These are phyloP conservation scores for Musca domestica DNA, from an alignment of 1,140 invertebrate genomes.

Conservation along the genomic window DNA sequence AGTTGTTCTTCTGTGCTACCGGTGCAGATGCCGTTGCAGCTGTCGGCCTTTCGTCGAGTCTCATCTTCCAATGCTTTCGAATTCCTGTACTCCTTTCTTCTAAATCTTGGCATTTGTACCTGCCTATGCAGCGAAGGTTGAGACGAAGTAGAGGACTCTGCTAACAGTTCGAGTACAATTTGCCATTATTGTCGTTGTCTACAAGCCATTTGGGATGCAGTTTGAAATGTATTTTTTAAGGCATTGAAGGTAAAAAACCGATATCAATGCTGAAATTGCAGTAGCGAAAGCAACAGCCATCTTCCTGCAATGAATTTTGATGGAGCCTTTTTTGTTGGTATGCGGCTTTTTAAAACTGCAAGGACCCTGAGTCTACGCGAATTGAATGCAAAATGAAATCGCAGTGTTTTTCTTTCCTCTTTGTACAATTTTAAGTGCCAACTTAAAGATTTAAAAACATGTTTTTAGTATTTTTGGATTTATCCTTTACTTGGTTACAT, in stretches of 20 bases:
- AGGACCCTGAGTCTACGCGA: no score
- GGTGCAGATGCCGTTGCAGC: neutral
- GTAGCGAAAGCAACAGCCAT: neutral
- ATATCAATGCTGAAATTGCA: neutral
- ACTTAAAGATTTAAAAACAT: no score
- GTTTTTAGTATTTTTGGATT: no score
- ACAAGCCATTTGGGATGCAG: conserved; percentile 18
- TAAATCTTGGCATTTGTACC: conserved; percentile 8
- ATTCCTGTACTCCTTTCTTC: neutral
- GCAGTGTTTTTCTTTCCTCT: no score
- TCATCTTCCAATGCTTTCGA: neutral
- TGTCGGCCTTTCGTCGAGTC: neutral
- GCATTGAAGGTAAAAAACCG: neutral
- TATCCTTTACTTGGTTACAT: no score
- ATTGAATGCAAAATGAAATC: no score
- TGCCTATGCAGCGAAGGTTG: no score
- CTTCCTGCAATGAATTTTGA: conserved; percentile 8
- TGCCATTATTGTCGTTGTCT: conserved; percentile 21
- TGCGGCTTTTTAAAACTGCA: no score
- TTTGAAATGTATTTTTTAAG: conserved; percentile 11
- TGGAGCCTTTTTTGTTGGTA: neutral
- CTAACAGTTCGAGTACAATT: neutral
- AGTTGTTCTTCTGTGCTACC: neutral
- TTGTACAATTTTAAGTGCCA: no score
- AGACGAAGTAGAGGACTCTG: no score